phyloP scores from a whole-genome alignment of 2,113 vertebrate genomes.

The Rutilus rutilus region DNA sequence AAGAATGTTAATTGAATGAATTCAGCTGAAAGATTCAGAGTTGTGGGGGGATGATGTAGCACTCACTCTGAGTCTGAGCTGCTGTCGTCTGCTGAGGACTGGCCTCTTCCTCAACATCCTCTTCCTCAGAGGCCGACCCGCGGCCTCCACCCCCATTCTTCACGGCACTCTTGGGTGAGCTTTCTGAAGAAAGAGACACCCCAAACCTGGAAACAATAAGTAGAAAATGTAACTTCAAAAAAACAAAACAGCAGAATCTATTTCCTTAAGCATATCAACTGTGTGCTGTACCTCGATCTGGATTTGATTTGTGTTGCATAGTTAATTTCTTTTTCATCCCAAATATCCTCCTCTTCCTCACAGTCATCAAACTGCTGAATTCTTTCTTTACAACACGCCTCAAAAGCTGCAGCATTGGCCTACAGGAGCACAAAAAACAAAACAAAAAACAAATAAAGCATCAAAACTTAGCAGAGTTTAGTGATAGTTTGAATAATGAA shows the following conservation, averaged over 20 bases:
- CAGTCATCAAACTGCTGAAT: constrained; percentile 94
- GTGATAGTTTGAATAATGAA: background rate
- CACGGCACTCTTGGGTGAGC: constrained; percentile 77
- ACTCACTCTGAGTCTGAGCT: constrained; percentile 61
- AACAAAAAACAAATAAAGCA: background rate
- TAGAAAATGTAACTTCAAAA: background rate
- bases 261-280: background rate
- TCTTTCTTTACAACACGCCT: constrained; percentile 91
- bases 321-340: constrained; percentile 92
- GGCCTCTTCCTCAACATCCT: constrained; percentile 57
- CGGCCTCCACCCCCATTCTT: constrained; percentile 77
- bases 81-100: constrained; percentile 60
- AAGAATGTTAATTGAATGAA: background rate
- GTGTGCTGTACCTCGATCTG: constrained; percentile 82
- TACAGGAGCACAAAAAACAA: constrained; percentile 58
- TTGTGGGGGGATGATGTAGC: background rate
- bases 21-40: background rate
- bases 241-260: background rate
- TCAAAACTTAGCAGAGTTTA: background rate
- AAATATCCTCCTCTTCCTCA: constrained; percentile 94
- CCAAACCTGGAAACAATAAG: constrained; percentile 79
- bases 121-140: constrained; percentile 74
- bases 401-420: constrained; percentile 91
- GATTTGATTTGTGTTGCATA: constrained; percentile 86
- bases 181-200: constrained; percentile 79